Evolutionary conservation across 2,797 vertebrate genomes (phyloP).

Genomic region (Myripristis murdjan): DNA sequence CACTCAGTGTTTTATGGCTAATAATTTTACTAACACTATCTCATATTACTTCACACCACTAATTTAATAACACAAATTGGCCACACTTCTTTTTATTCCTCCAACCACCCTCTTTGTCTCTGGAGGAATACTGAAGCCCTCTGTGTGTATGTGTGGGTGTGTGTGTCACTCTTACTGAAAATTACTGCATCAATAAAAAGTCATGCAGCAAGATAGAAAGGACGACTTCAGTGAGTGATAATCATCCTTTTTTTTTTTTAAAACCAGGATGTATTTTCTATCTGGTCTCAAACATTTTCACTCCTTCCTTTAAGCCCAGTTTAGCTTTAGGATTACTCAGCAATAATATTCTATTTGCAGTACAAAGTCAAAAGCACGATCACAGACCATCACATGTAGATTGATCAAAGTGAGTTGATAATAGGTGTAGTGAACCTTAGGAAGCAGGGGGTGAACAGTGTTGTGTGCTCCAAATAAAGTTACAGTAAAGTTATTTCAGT

Average conservation of each 20-base stretch:
- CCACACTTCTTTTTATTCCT: slow-evolving; percentile 50
- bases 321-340: slow-evolving; percentile 30
- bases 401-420: too few relatives aligned
- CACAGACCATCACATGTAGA: too few relatives aligned
- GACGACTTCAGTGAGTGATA: slow-evolving; percentile 37
- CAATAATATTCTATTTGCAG: slow-evolving; percentile 31
- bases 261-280: slow-evolving; percentile 41
- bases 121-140: slow-evolving; percentile 25
- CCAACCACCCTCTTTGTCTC: slow-evolving; percentile 35
- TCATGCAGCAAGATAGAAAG: slow-evolving; percentile 50
- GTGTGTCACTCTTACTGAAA: slow-evolving; percentile 31
- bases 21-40: slow-evolving; percentile 63
- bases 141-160: slow-evolving; percentile 20
- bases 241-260: slow-evolving; percentile 40
- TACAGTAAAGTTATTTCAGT: too few relatives aligned
- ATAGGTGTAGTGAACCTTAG: too few relatives aligned
- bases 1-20: slow-evolving; percentile 66
- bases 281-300: slow-evolving; percentile 16
- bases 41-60: slow-evolving; percentile 66
- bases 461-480: too few relatives aligned
- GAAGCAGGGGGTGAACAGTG: too few relatives aligned
- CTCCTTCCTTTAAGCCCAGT: slow-evolving; percentile 23
- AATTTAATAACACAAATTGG: slow-evolving; percentile 62
- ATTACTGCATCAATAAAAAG: slow-evolving; percentile 34
- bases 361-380: slow-evolving; percentile 5